Base-by-base conservation (phyloP, 2,797 vertebrate species). In the Anabas testudineus region DNA sequence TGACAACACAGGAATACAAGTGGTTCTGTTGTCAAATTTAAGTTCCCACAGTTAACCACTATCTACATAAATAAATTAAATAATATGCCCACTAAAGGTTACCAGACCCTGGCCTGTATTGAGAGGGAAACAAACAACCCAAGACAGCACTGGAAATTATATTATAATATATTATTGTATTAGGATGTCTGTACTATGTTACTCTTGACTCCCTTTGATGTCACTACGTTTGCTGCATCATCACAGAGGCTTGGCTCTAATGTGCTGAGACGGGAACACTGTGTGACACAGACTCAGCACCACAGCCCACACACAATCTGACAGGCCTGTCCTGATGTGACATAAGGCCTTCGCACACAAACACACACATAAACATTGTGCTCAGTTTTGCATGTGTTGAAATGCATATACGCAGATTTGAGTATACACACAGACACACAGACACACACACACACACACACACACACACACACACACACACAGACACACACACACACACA, bases 211-310 rank as follows among this genome's bases (percentile, higher is more conserved):
- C 13, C 52, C 45, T 63, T 65, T 71, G 55, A 80, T 80, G 62
- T 77, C 24, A 16, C 46, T 26, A 48, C 0, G 21, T 67, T 67
- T 58, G 64, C 61, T 71, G 76, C 79, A 74, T 79, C 60, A 60
- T 85, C 78, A 75, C 55, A 77, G 61, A 61, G 65, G 70, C 42
- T 59, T 34, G 53, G 63, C 36, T 60, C 53, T 81, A 75, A 87
- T 83, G 55, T 73, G 69, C 52, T 30, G 66, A 86, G 85, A 87
- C 56, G 5, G 81, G 78, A 79, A 84, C 81, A 74, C 76, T 58
- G 68, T 39, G 78, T 84, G 74, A 86, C 82, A 82, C 59, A 43
- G 64, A 64, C 65, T 81, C 69, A 5, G 67, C 74, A 60, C 63
- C 28, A 22, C 61, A 2, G 55, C 73, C 72, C 7, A 42, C 81